These are phyloP conservation scores for Wasmannia auropunctata DNA, from an alignment of 1,140 invertebrate genomes.

Conservation along the genomic window DNA sequence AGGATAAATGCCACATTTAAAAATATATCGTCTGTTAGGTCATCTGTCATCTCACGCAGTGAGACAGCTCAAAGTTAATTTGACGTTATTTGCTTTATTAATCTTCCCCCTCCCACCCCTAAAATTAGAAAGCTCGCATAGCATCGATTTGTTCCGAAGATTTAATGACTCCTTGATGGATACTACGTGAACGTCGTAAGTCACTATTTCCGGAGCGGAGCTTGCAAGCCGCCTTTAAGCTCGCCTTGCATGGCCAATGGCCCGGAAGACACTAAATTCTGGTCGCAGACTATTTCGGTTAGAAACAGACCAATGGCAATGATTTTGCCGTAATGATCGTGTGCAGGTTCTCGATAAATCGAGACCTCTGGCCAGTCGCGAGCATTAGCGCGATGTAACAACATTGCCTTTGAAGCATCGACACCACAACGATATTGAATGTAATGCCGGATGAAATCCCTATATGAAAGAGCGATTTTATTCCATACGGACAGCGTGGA, in stretches of 20 bases:
- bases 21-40: not conserved
- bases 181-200: not conserved
- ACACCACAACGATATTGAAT: slow-evolving; percentile 29
- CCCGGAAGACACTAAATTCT: slow-evolving; percentile 52
- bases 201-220: slow-evolving; percentile 41
- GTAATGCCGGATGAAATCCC: not conserved
- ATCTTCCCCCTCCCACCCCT: too few species aligned
- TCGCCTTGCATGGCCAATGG: slow-evolving; percentile 38
- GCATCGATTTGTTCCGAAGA: not conserved
- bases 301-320: slow-evolving; percentile 39
- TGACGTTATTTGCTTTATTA: not conserved
- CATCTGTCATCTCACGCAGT: not conserved
- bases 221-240: slow-evolving; percentile 35
- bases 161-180: slow-evolving; percentile 6
- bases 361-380: not conserved
- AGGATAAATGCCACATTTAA: not conserved
- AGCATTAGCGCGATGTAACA: not conserved
- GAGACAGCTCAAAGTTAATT: not conserved
- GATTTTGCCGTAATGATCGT: slow-evolving; percentile 49
- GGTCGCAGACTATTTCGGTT: slow-evolving; percentile 56
- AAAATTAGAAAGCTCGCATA: not conserved
- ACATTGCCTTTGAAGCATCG: not conserved
- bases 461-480: not conserved
- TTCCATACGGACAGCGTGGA: not conserved
- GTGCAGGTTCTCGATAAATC: slow-evolving; percentile 29